These are phyloP conservation scores for Helobdella robusta DNA, from an alignment of 2,888 invertebrate species.

Conservation along the genomic window DNA sequence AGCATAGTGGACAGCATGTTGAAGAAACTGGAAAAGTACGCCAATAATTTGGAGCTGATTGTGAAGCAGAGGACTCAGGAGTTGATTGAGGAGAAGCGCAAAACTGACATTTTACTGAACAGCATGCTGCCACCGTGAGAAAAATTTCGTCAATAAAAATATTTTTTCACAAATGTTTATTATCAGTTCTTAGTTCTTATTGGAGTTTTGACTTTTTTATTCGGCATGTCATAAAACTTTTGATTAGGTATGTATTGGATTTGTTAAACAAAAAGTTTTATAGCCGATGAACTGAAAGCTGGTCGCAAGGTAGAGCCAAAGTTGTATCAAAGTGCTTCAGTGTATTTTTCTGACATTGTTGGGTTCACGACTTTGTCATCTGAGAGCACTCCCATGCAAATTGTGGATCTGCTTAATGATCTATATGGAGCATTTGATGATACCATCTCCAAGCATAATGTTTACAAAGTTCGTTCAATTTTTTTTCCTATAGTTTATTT, in stretches of 20 bases:
- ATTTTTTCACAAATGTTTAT: too few relatives aligned
- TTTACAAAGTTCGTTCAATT: constrained; percentile 40
- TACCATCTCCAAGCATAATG: constrained; percentile 40
- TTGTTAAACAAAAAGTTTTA: constrained; percentile 8
- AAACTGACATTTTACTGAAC: constrained; percentile 5
- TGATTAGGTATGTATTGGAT: too few relatives aligned
- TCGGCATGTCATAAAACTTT: too few relatives aligned
- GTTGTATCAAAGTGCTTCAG: constrained; percentile 40
- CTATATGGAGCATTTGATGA: constrained; percentile 43
- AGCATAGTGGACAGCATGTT: background rate
- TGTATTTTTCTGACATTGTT: constrained; percentile 44
- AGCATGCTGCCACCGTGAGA: constrained; percentile 17
- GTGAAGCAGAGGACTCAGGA: constrained; percentile 8
- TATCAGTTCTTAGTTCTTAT: background rate
- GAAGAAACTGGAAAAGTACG: too few relatives aligned
- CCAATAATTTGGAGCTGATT: background rate
- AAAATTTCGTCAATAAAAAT: too few relatives aligned
- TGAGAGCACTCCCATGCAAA: constrained; percentile 41
- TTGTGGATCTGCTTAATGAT: constrained; percentile 43
- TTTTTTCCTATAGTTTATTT: background rate
- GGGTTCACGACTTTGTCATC: constrained; percentile 40
- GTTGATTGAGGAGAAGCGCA: constrained; percentile 9
- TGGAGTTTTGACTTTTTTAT: background rate
- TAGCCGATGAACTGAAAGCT: constrained; percentile 24
- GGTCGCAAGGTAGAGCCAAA: constrained; percentile 23